Base-by-base conservation (phyloP, 2,797 vertebrate genomes). In the Arctocebus calabarensis region DNA sequence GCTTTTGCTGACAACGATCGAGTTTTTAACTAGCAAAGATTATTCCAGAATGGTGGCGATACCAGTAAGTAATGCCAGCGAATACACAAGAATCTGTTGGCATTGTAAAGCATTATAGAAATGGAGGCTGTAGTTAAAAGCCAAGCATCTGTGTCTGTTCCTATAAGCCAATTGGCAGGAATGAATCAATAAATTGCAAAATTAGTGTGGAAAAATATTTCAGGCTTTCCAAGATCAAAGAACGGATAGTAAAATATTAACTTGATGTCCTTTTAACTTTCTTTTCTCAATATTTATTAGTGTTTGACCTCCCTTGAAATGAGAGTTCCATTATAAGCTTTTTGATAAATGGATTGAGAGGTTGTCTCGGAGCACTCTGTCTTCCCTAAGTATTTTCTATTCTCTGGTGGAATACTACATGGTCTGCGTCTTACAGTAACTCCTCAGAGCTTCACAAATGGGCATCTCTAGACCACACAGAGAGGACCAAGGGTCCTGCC, bases 331-430 rank as follows among this genome's bases (percentile, higher is more conserved):
- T 94, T 98, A 91, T 73, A 95, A 98, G 95, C 61, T 86, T 98
- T 97, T 93, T 98, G 98, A 98, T 98, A 98, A 98, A 98, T 97
- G 97, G 97, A 94, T 83, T 95, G 88, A 98, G 97, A 98, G 97
- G 97, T 97, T 97, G 97, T 98, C 97, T 98, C 96, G 77, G 96
- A 97, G 97, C 95, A 96, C 95, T 86, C 90, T 1, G 27, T 95
- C 68, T 96, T 98, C 94, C 87, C 94, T 90, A 71, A 96, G 94
- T 64, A 86, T 97, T 4, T 97, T 55, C 81, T 96, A 85, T 96
- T 97, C 97, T 98, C 94, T 91, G 94, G 91, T 91, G 96, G 97
- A 97, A 97, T 94, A 96, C 91, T 95, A 27, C 79, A 45, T 94
- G 91, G 93, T 85, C 85, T 93, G 70, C 78, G 74, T 90, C 78